Conservation (phyloP, 2,113 vertebrate genomes). For the Mustela nigripes region DNA sequence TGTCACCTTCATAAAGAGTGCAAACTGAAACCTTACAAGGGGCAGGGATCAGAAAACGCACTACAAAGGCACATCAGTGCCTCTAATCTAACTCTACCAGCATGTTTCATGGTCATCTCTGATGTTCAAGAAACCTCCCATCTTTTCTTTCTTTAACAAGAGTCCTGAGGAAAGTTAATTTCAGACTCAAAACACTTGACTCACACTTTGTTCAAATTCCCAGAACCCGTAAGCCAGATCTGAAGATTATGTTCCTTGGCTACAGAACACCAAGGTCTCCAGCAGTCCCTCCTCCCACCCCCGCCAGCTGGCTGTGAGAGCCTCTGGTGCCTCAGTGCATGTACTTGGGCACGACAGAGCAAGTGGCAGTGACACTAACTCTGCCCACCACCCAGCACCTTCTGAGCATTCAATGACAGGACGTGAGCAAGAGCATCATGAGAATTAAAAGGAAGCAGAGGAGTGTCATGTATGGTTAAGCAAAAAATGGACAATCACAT, state of each 20-base stretch:
- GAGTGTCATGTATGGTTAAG: fast-evolving
- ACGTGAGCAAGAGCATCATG: not conserved
- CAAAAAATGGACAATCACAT: not conserved
- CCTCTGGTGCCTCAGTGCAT: not conserved
- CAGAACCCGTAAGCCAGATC: not conserved
- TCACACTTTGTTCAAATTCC: not conserved
- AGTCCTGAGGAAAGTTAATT: not conserved
- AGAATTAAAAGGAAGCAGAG: not conserved
- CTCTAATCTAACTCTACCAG: not conserved
- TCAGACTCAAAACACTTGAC: not conserved
- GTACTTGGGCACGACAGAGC: not conserved
- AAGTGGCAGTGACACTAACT: not conserved
- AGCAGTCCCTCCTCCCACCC: no score
- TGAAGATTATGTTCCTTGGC: not conserved
- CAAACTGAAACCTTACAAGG: not conserved
- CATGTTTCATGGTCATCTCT: fast-evolving
- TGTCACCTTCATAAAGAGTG: constrained; percentile 86
- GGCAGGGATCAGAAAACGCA: not conserved
- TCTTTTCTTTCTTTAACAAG: not conserved
- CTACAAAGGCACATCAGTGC: not conserved
- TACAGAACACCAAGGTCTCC: not conserved
- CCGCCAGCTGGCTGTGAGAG: not conserved
- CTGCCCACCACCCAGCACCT: not conserved
- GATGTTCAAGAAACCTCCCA: not conserved
- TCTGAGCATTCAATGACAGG: not conserved